Evolutionary conservation across 2,113 vertebrate species (phyloP).

Genomic region (Oceanites oceanicus): DNA sequence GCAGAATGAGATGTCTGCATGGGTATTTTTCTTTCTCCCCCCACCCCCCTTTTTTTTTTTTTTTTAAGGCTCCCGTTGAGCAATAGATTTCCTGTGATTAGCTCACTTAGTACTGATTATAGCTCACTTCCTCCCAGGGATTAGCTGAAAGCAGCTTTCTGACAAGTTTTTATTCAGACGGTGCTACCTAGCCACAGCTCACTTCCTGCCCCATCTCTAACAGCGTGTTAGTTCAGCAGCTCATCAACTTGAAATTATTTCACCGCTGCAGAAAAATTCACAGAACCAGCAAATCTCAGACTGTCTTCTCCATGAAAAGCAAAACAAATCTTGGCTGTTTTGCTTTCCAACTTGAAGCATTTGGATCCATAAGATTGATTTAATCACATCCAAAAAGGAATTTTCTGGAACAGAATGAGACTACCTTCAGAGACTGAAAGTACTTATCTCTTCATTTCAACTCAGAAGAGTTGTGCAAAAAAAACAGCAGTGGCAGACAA

Average conservation of each 20-base stretch:
- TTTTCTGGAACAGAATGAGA: neutral
- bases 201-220: conserved; percentile 42
- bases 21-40: neutral
- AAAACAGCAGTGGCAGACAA: neutral
- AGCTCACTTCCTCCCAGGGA: conserved; percentile 65
- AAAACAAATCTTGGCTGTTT: neutral
- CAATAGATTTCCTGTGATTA: conserved; percentile 68
- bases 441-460: neutral
- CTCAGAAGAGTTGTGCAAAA: neutral
- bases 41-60: neutral
- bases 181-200: conserved; percentile 50
- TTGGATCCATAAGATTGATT: neutral
- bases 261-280: neutral
- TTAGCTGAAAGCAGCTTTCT: conserved; percentile 56
- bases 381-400: neutral
- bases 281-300: neutral
- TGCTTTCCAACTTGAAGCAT: neutral
- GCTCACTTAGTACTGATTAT: conserved; percentile 58
- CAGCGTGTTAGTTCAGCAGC: neutral
- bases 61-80: conserved; percentile 41
- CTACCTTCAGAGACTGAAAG: neutral
- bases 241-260: neutral
- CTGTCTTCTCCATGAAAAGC: neutral
- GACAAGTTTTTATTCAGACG: conserved; percentile 50
- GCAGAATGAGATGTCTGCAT: neutral